Percentiles rank a stretch among this genome's conserved stretches.
Evolutionary conservation across 92 coral and sea anemone species (phyloP).

Genomic region (Actinostola sp.): DNA sequence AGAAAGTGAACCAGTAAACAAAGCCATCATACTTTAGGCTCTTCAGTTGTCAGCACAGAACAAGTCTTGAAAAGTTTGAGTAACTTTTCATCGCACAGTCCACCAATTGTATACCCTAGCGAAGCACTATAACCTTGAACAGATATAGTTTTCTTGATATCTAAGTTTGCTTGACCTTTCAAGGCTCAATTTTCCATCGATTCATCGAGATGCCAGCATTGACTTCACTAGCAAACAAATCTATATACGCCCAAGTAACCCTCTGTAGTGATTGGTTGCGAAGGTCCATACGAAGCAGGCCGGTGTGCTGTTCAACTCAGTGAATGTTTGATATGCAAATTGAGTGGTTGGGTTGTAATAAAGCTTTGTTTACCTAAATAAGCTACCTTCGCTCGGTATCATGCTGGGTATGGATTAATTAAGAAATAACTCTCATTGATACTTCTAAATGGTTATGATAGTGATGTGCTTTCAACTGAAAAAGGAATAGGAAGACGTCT

Average conservation of each 20-base stretch:
- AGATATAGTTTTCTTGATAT: neutral
- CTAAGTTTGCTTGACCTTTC: slow-evolving; percentile 26
- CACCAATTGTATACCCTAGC: neutral
- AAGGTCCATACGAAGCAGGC: neutral
- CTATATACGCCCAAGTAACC: neutral
- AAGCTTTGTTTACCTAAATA: slow-evolving; percentile 9
- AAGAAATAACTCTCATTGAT: neutral
- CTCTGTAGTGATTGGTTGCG: neutral
- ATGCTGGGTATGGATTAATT: slow-evolving; percentile 12
- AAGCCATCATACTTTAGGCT: neutral
- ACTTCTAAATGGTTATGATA: neutral
- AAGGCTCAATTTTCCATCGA: neutral
- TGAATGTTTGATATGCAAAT: slow-evolving; percentile 22
- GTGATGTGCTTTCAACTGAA: neutral
- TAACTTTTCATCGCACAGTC: neutral
- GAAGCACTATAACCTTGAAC: neutral
- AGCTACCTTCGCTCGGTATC: slow-evolving; percentile 2
- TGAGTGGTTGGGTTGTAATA: neutral
- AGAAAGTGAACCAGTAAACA: neutral
- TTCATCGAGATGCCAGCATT: too few relatives aligned
- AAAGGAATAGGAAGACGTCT: neutral
- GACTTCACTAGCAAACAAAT: too few relatives aligned
- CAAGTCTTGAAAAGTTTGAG: slow-evolving; percentile 7
- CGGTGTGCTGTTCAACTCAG: neutral
- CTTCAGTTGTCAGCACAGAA: neutral